Base-by-base conservation (phyloP, 2,113 vertebrate genomes). In the Pipa parva region DNA sequence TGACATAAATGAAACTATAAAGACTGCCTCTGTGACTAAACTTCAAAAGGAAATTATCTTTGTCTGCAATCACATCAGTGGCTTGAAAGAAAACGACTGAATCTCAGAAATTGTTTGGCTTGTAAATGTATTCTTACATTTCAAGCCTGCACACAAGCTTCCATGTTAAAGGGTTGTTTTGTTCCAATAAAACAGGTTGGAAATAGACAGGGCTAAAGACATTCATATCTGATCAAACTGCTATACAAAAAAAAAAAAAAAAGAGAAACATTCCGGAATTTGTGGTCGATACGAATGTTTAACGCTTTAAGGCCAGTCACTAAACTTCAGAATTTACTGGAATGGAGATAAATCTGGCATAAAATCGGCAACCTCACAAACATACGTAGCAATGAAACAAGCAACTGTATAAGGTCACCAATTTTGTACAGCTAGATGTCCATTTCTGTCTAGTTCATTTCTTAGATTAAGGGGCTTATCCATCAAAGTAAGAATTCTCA, bases 61-160 rank as follows among this genome's bases (percentile, higher is more conserved):
- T 52, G 80, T 83, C 81, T 85, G 74, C 82, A 80, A 85, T 83
- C 81, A 73, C 75, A 69, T 83, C 78, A 82, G 81, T 72, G 62
- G 75, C 71, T 68, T 82, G 71, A 73, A 74, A 78, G 79, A 79
- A 80, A 79, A 80, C 70, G 71, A 63, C 75, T 79, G 79, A 80
- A 81, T 68, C 78, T 80, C 77, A 76, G 75, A 77, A 82, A 84
- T 73, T 0, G 65, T 75, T 82, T 78, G 79, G 79, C 75, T 78
- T 78, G 61, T 80, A 79, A 79, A 82, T 71, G 72, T 50, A 61
- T 69, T 60, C 73, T 83, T 82, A 71, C 74, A 63, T 85, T 85
- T 81, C 78, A 81, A 27, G 64, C 48, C 74, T 65, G 73, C 70
- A 80, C 76, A 75, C 76, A 76, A 22, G 75, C 78, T 74, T 65